Base-by-base conservation (phyloP, 1,140 invertebrate genomes). In the Drosophila kurseongensis region DNA sequence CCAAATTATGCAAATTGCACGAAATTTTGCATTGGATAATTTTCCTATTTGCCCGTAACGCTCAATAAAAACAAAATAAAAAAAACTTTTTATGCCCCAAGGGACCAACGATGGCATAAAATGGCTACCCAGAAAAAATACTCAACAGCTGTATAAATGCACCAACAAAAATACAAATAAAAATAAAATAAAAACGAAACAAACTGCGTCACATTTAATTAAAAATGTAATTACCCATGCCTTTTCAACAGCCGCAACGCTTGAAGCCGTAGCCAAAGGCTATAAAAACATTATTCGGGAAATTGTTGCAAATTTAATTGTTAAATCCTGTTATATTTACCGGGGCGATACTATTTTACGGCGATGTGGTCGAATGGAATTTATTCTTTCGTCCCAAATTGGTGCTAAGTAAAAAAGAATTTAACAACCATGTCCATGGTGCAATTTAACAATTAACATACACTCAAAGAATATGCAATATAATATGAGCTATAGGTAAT, bases 11-110 rank as follows among this genome's bases (percentile, higher is more conserved):
- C 68, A 72, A 72, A 71, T 71, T 27, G 36, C 42, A 27, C 1
- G 65, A 58, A 71, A 71, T 72, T 72, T 58, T 51, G 52, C 52
- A 72, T 72, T 72, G 68, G 68, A 72, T 72, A 72, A 72, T 72
- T 72, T 72, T 71, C 51, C 51, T 71, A 58, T 72, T 72, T 71
- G 44, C 68, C 56, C 65, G 68, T 71, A 71, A 50, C 57, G 52
- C 52, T 41, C 66, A 71, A 71, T 72, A 71, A 71, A 71, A 48
- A 50, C 9, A 10, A 38, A 40, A 50, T 23, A 66, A 32, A 13
- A 32, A 13, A 16, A 36, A 68, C 66, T 32, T 67, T 69, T 69
- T 55, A 69, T 48, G 50, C 35, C 67, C 62, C 50, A 23, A 44
- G 50, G 35, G 51, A 56, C 14, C 16, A 16, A 13, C 42, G 35